A percentile compares a stretch with the other conserved stretches of the same genome.
Evolutionary conservation across 1,140 invertebrate species (phyloP).

Genomic region (Phenacoccus solenopsis): DNA sequence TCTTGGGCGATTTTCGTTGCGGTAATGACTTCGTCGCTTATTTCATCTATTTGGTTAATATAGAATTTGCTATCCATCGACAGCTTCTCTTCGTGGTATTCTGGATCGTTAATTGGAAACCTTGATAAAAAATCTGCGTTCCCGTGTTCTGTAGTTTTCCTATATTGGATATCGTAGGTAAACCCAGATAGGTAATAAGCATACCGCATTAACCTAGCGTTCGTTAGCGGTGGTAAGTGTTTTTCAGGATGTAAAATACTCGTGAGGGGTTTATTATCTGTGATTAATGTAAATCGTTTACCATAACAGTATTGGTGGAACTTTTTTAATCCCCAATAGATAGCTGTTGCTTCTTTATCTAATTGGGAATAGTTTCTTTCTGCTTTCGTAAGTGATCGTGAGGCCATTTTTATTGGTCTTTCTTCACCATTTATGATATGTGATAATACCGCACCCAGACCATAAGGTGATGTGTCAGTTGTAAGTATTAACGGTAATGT

Average conservation of each 20-base stretch:
- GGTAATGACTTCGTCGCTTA: no score
- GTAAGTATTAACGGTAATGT: slow-evolving; percentile 31
- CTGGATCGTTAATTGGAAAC: slow-evolving; percentile 11
- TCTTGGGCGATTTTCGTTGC: no score
- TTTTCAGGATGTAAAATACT: slow-evolving; percentile 33
- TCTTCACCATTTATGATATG: slow-evolving; percentile 34
- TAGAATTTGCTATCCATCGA: no score
- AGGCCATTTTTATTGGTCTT: slow-evolving; percentile 36
- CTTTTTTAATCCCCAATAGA: slow-evolving; percentile 33
- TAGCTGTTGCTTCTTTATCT: slow-evolving; percentile 36
- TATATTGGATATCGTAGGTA: slow-evolving; percentile 32
- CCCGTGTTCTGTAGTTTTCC: no score
- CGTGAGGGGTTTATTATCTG: slow-evolving; percentile 38
- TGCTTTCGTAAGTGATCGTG: slow-evolving; percentile 35
- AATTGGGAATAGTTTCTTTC: slow-evolving; percentile 31
- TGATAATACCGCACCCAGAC: slow-evolving; percentile 37
- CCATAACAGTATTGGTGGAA: slow-evolving; percentile 38
- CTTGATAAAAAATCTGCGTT: slow-evolving; percentile 31
- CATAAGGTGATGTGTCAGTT: slow-evolving; percentile 38
- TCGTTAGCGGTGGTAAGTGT: slow-evolving; percentile 27
- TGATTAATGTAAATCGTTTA: slow-evolving; percentile 33
- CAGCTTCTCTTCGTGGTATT: neutral
- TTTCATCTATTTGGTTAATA: no score
- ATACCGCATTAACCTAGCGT: slow-evolving; percentile 31
- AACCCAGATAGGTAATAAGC: slow-evolving; percentile 31